Base-by-base conservation (phyloP, 2,797 vertebrate species). In the Gymnocypris eckloni region DNA sequence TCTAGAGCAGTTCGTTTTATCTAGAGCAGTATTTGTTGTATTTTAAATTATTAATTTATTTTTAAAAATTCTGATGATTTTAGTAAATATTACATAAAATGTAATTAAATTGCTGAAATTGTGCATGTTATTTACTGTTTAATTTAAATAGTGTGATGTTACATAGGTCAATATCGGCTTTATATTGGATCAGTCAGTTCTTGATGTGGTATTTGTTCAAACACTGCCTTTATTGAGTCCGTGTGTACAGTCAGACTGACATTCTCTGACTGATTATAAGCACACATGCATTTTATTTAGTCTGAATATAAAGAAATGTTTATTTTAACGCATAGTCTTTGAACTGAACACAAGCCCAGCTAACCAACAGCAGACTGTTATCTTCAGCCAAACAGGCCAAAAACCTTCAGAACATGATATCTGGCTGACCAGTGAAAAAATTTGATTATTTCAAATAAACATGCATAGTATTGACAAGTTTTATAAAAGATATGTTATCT, bases 361-460 rank as follows among this genome's bases (percentile, higher is more conserved):
- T 59, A 33, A 72, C 41, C 76, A 64, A 69, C 71, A 48, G 28
- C 67, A 45, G 56, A 84, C 69, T 54, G 41, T 20, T 37, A 77
- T 80, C 16, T 64, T 67, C 25, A 81, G 28, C 20, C 56, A 16
- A 54, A 76, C 28, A 39, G 37, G 64, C 48, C 45, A n/a, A 54
- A 84, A 76, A 54, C 39, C 69, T 48, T 82, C 59, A 25, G 1
- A 54, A 83, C 69, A 37, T 80, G 43, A 33, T 56, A 84, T 80
- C 75, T 66, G 22, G 20, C 22, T 15, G 6, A 52, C 67, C 33
- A 43, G 56, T 67, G 18, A 71, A 79, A 79, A 89, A 83, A 69
- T 77, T 87, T 85, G 25, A 56, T 88, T 79, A 72, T 78, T 64
- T 78, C 16, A 66, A 52, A 8, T 73, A 83, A 83, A 50, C 52